Evolutionary conservation across 2,797 vertebrate species (phyloP), one percentile per base, ranked within the genome.

Genomic region (Lepilemur ruficaudatus): DNA sequence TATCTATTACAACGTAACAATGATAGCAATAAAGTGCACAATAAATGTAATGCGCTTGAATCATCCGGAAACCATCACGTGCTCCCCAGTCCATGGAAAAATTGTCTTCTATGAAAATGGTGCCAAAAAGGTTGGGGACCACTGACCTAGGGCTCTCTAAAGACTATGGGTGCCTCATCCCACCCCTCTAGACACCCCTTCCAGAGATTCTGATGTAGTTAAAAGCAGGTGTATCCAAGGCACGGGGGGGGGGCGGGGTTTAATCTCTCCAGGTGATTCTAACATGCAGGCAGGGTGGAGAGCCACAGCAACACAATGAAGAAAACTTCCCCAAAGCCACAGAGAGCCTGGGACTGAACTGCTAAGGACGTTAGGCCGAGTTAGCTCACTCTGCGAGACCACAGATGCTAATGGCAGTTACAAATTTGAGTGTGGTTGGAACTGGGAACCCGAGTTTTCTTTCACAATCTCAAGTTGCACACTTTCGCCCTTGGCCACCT

Each of bases 301-400:
- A 35, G 38, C 23, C 67, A 20, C 15, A 4, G 13, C 23, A 30
- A 67, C 20, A 2, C 3, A 22, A 35, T 1, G n/a, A 70, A 57
- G n/a, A 67, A 14, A 38, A 67, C 46, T 25, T 50, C 50, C 30
- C 61, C 67, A 82, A 46, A 86, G 35, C 91, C 76, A 70, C 80
- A 20, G 4, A 43, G 43, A 13, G 72, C 35, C 41, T 48, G 30
- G 11, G 63, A 73, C 41, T 10, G 11, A 57, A 75, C n/a, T 11
- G 25, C 17, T 18, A 63, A 69, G 69, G 18, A 23, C 0, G 0
- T 20, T 0, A 48, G 46, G 14, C 20, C 73, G 4, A 14, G 18
- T 41, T 4, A 55, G 50, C 65, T 69, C n/a, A n/a, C 12, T 50
- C 69, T 25, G 57, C 38, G 20, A 38, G 35, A 69, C 43, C 73